These are phyloP conservation scores for Elephantulus edwardii DNA, from an alignment of 2,113 vertebrate genomes.

Conservation along the genomic window DNA sequence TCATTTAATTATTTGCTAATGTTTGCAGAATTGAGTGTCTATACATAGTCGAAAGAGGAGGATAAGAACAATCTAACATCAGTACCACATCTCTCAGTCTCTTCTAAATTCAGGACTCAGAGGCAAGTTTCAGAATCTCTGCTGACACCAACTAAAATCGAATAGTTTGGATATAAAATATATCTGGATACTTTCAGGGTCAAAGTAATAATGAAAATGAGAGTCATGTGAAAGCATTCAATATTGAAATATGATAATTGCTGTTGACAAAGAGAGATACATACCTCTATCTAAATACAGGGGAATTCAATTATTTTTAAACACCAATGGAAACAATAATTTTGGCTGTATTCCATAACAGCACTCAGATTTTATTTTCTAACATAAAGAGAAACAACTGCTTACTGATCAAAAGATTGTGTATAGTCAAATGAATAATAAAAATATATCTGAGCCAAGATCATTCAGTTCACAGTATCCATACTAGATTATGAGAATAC, in stretches of 20 bases:
- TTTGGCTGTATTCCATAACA: not conserved
- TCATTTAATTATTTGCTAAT: no score
- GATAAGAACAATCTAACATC: no score
- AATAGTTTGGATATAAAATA: no score
- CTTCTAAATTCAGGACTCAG: no score
- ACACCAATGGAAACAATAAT: not conserved
- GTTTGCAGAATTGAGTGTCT: no score
- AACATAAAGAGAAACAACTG: not conserved
- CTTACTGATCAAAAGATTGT: not conserved
- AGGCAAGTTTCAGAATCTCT: no score
- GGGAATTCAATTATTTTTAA: not conserved
- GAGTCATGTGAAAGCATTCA: not conserved
- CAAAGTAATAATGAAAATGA: not conserved
- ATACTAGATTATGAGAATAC: not conserved
- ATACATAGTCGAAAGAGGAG: no score
- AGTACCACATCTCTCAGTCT: no score
- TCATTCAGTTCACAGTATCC: not conserved
- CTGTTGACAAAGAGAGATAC: not conserved
- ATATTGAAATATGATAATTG: not conserved
- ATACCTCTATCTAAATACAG: not conserved
- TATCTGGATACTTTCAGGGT: not conserved
- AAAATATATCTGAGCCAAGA: not conserved
- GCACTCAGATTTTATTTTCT: not conserved
- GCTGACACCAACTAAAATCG: no score
- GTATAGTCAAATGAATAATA: not conserved